Base-by-base conservation (phyloP, 2,888 invertebrate genomes). In the Dryobotodes eremita region DNA sequence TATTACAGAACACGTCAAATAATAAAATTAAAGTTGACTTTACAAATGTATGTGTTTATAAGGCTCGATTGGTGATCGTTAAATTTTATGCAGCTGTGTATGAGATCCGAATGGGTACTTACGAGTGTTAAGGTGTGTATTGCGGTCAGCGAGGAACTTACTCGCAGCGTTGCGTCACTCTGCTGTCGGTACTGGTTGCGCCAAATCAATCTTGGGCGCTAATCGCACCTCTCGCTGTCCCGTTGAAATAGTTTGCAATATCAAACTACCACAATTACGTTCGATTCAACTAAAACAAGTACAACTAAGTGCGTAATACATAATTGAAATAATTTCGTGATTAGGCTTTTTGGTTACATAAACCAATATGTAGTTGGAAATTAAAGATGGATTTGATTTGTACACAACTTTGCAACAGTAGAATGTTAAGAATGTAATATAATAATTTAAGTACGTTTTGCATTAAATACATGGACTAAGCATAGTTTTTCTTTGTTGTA, bases 151-250 rank as follows among this genome's bases (percentile, higher is more conserved):
- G 89, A 90, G 90, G 93, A 91, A 92, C 91, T 88, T 86, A 90
- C 89, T 91, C 89, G 89, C 88, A 84, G 83, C 78, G 89, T 94
- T 94, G 92, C 93, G 92, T 92, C 92, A 94, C 89, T 83, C 82
- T 78, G 85, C 92, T 89, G 92, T 91, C 91, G 90, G 92, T 92
- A 91, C 91, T 91, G 89, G 93, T 94, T 95, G 94, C 94, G 93
- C 92, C 93, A 94, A 95, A 95, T 95, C 95, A 94, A 95, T 95
- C 95, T 94, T 86, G 89, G 88, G 84, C 90, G 85, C 92, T 94
- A 94, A 95, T 94, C 92, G 91, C 91, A 93, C 92, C 92, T 93
- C 92, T 93, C 92, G 91, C 90, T 88, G 88, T 89, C 86, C 89
- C 88, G 84, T 90, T 89, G 86, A 91, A 91, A 90, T 92, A 91